Percentiles rank a stretch among this genome's conserved stretches.
These are phyloP conservation scores for Esox niger DNA, from an alignment of 2,113 vertebrate species.

Conservation along the genomic window DNA sequence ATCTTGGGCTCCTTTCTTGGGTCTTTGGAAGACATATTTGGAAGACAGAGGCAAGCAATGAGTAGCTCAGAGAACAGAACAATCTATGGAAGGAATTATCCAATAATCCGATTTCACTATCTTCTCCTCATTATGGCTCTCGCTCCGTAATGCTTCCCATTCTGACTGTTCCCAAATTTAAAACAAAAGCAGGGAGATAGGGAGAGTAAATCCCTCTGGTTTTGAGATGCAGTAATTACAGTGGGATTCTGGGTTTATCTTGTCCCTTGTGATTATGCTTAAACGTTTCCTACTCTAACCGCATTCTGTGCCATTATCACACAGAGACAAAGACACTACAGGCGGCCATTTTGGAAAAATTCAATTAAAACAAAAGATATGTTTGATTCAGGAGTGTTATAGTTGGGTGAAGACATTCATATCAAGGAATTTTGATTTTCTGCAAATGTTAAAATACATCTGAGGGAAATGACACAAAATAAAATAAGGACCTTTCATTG, in stretches of 20 bases:
- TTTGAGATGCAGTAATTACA: constrained; percentile 52
- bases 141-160: constrained; percentile 30
- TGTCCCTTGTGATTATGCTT: constrained; percentile 51
- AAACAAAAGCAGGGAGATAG: constrained; percentile 45
- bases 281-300: constrained; percentile 29
- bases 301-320: constrained; percentile 53
- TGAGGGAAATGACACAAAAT: too few relatives aligned
- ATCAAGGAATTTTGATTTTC: too few relatives aligned
- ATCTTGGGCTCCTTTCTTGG: constrained; percentile 19
- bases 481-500: too few relatives aligned
- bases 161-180: constrained; percentile 42
- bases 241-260: constrained; percentile 51
- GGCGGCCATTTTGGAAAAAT: constrained; percentile 22
- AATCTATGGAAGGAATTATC: constrained; percentile 37
- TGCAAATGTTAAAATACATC: too few relatives aligned
- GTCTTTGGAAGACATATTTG: background rate
- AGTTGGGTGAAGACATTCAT: background rate
- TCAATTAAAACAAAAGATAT: constrained; percentile 54
- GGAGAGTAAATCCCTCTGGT: constrained; percentile 38
- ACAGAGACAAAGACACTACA: constrained; percentile 37
- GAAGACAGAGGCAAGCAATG: background rate
- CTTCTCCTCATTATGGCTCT: constrained; percentile 52
- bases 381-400: constrained; percentile 29
- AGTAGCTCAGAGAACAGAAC: background rate
- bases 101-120: constrained; percentile 51